Evolutionary conservation across 2,113 vertebrate species (phyloP), one percentile per base, ranked within the genome.

Genomic region (Megaceryle torquata): DNA sequence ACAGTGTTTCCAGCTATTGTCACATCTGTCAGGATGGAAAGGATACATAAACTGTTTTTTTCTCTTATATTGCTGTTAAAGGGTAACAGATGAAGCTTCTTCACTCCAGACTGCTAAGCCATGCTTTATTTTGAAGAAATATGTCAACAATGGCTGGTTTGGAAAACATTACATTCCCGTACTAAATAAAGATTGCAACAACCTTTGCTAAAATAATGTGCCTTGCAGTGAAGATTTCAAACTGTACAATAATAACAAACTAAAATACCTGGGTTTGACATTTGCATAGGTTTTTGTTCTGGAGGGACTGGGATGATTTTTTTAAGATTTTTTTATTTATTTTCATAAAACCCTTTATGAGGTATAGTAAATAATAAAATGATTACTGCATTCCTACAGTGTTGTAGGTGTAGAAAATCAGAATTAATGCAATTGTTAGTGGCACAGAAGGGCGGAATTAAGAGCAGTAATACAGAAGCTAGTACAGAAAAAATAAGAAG

Each of bases 1-100:
- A 93, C 97, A 78, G 83, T 97, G 96, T 98, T 98, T 98, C 92
- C 96, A 97, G 97, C 98, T 98, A 98, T 98, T 98, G 98, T 98
- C 98, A 97, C 98, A 97, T 98, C 98, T 98, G 97, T 97, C 98
- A 98, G 97, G 95, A 98, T 96, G 95, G 97, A 98, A 98, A 97
- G 94, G 96, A 95, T 97, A 97, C 97, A 97, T 97, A 97, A 97
- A 98, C 97, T 95, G 93, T 93, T 97, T 97, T 97, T 96, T 87
- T 95, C 95, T 89, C 95, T 92, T 94, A 71, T 96, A 89, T 97
- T 93, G 75, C 74, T 35, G 87, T 74, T 95, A 96, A 95, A 90
- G 95, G 92, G 91, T 91, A 97, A 96, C 59, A 95, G 92, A 95
- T 83, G 53, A 97, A 97, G 95, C 95, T 85, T 96, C 95, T 94